These are phyloP conservation scores for Cheilosia variabilis DNA, from an alignment of 2,888 invertebrate species.

Conservation along the genomic window DNA sequence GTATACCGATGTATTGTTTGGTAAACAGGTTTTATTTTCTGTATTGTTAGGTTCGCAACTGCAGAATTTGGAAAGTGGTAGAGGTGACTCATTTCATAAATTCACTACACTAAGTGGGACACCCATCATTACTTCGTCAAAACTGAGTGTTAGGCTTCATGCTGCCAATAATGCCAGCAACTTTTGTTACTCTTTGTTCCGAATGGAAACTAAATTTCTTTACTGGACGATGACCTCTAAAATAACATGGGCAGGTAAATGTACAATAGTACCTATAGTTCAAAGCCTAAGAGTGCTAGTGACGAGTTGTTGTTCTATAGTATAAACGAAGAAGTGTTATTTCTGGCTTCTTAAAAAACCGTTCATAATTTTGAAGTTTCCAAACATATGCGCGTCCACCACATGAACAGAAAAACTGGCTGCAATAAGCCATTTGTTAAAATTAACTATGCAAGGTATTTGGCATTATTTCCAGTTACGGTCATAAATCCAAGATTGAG, in stretches of 20 bases:
- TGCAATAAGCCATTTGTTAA: neutral
- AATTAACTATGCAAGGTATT: neutral
- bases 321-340: too few relatives aligned
- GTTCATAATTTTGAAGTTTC: too few relatives aligned
- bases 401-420: neutral
- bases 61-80: slow-evolving; percentile 8
- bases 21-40: slow-evolving; percentile 4
- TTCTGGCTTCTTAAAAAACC: neutral
- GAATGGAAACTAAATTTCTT: too few relatives aligned
- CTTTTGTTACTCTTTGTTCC: too few relatives aligned
- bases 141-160: neutral
- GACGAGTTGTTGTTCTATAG: too few relatives aligned
- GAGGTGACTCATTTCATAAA: slow-evolving; percentile 24
- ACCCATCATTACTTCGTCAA: slow-evolving; percentile 10
- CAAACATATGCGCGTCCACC: too few relatives aligned
- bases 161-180: too few relatives aligned
- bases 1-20: neutral
- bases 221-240: too few relatives aligned
- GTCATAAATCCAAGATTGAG: slow-evolving; percentile 10
- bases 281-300: too few relatives aligned
- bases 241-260: too few relatives aligned
- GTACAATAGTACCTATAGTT: too few relatives aligned
- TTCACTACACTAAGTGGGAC: slow-evolving; percentile 13
- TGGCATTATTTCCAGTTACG: slow-evolving; percentile 7
- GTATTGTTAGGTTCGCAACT: neutral